Percentiles rank a stretch among this genome's conserved stretches.
These are phyloP conservation scores for Cosmia pyralina DNA, from an alignment of 2,888 invertebrate species.

Conservation along the genomic window DNA sequence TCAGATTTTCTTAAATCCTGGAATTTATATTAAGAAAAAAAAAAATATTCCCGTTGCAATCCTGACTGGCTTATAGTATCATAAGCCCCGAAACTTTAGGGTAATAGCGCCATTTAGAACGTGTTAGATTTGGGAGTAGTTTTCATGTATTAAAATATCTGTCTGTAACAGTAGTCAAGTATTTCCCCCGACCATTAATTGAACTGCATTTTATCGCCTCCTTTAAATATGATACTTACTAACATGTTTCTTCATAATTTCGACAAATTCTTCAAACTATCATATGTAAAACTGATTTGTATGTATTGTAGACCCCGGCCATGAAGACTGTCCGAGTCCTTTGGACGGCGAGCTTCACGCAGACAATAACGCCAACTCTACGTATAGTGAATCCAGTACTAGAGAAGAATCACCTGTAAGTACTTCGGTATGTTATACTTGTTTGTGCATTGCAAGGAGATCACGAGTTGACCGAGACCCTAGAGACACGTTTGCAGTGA, in stretches of 20 bases:
- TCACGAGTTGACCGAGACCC: too few relatives aligned
- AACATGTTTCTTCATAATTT: slow-evolving; percentile 5
- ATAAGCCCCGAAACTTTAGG: neutral
- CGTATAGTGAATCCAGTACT: slow-evolving; percentile 79
- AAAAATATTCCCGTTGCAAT: too few relatives aligned
- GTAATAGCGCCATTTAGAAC: neutral
- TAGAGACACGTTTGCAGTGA: too few relatives aligned
- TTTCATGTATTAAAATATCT: neutral
- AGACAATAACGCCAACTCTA: slow-evolving; percentile 88
- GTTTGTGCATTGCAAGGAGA: neutral
- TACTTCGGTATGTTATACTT: slow-evolving; percentile 19
- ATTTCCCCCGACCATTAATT: slow-evolving; percentile 12
- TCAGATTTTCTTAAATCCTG: too few relatives aligned
- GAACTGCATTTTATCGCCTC: slow-evolving; percentile 47
- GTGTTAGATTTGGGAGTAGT: neutral
- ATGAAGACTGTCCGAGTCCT: slow-evolving; percentile 77
- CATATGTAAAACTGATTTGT: neutral
- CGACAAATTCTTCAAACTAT: neutral
- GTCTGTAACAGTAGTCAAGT: neutral
- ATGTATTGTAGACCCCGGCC: slow-evolving; percentile 69
- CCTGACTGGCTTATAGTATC: neutral
- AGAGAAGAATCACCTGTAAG: slow-evolving; percentile 84
- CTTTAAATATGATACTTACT: neutral
- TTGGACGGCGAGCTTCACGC: slow-evolving; percentile 80
- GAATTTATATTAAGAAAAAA: too few relatives aligned